phyloP scores from a whole-genome alignment of 2,888 invertebrate genomes.

The Sipunculus nudus region DNA sequence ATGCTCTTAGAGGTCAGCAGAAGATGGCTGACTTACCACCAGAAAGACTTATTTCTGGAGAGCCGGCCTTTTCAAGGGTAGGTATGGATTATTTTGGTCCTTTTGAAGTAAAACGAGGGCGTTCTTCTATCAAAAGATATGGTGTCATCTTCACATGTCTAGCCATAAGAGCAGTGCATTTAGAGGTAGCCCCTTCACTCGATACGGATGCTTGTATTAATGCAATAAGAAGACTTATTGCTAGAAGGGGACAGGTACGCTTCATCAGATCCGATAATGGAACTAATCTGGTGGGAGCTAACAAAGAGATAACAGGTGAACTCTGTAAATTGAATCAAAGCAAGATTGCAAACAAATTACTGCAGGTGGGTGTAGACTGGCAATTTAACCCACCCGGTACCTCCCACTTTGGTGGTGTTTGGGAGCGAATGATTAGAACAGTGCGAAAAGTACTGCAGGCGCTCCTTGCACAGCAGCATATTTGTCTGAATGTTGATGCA shows the following conservation, averaged over 20 bases:
- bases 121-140: neutral
- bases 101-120: neutral
- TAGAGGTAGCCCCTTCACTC: neutral
- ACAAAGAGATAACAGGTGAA: neutral
- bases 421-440: slow-evolving; percentile 1
- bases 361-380: neutral
- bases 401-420: slow-evolving; percentile 3
- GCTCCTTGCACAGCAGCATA: neutral
- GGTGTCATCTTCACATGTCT: neutral
- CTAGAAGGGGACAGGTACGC: neutral
- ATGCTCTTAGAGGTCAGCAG: too few species aligned
- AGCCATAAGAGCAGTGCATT: neutral
- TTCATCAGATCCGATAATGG: slow-evolving; percentile 2
- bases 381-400: slow-evolving; percentile 4
- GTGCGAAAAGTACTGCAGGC: neutral
- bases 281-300: neutral
- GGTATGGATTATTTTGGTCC: slow-evolving; percentile 3
- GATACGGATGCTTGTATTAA: slow-evolving; percentile 4
- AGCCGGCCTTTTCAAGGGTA: neutral
- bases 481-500: neutral
- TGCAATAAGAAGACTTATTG: slow-evolving; percentile 2
- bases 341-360: neutral
- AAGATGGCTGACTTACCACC: slow-evolving; percentile 2
- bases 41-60: neutral
- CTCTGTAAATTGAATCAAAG: neutral